Evolutionary conservation across 2,888 invertebrate genomes (phyloP), one percentile per base, ranked within the genome.

Genomic region (Notodonta dromedarius): DNA sequence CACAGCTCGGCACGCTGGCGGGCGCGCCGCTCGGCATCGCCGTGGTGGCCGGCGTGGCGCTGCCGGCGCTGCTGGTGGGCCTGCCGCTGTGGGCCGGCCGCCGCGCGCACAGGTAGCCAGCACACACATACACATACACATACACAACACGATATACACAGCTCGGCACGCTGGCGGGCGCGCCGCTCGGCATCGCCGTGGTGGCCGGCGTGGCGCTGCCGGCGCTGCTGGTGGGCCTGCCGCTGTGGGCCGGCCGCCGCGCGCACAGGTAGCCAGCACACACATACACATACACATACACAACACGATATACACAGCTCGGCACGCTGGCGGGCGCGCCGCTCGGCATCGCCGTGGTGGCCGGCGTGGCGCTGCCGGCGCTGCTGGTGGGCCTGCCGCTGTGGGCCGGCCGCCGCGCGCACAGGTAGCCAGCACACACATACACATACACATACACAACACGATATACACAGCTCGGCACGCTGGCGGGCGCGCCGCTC

Each of bases 171-270:
- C 93, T 99, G 70, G 98, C 99, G 56, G 99, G 99, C 65, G 99
- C 99, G 59, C 99, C 99, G 58, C 97, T 99, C 54, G 99, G 99
- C 69, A 92, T 92, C 79, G 98, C 98, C 61, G 95, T 99, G 75
- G 97, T 99, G 74, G 99, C 99, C 73, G 98, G 98, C 67, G 98
- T 99, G 79, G 98, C 99, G 68, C 96, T 99, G 71, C 99, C 99
- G 46, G 99, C 99, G 67, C 97, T 99, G 95, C 97, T 99, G 82
- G 80, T 89, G 95, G 97, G 97, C 65, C 97, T 99, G 87, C 99
- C 99, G 66, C 97, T 99, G 76, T 99, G 98, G 98, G 98, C 98
- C 13, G 99, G 98, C 8, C 94, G 98, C 62, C 97, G 98, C 88
- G 94, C 98, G 67, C 97, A 97, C 86, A 42, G 56, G 56, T 56